Evolutionary conservation across 2,113 vertebrate species (phyloP).

Genomic region (Esox niger): DNA sequence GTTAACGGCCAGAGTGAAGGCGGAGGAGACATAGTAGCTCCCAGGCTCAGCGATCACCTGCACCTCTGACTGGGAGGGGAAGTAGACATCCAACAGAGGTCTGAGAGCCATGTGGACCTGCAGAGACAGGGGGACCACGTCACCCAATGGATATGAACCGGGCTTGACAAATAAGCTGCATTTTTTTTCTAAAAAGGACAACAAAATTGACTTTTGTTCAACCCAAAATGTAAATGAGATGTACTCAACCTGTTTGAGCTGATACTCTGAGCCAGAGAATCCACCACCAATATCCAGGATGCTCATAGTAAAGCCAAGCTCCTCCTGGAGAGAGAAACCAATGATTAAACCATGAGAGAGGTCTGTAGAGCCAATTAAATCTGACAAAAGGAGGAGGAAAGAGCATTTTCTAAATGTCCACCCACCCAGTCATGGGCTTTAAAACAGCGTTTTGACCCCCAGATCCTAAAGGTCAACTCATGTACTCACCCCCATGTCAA

Average conservation of each 20-base stretch:
- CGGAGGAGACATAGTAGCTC: conserved; percentile 89
- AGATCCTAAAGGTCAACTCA: no score
- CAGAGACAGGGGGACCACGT: neutral
- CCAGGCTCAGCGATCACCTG: conserved; percentile 90
- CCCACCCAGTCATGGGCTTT: no score
- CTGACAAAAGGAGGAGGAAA: no score
- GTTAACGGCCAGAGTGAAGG: conserved; percentile 91
- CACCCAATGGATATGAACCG: no score
- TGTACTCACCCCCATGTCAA: conserved; percentile 96
- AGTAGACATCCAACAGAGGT: conserved; percentile 87
- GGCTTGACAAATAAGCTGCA: no score
- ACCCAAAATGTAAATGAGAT: neutral
- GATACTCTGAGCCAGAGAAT: conserved; percentile 88
- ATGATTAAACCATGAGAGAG: no score
- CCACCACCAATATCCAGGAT: conserved; percentile 94
- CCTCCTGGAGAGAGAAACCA: conserved; percentile 71
- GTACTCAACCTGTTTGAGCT: conserved; percentile 83
- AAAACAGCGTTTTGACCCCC: no score
- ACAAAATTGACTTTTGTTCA: no score
- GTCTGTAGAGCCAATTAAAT: no score
- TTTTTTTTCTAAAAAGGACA: no score
- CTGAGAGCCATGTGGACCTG: conserved; percentile 85
- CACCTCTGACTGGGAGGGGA: conserved; percentile 86
- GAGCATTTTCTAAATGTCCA: no score
- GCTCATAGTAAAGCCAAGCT: conserved; percentile 93